These are phyloP conservation scores for Anagrus nilaparvatae DNA, from an alignment of 1,140 invertebrate species.

Conservation along the genomic window DNA sequence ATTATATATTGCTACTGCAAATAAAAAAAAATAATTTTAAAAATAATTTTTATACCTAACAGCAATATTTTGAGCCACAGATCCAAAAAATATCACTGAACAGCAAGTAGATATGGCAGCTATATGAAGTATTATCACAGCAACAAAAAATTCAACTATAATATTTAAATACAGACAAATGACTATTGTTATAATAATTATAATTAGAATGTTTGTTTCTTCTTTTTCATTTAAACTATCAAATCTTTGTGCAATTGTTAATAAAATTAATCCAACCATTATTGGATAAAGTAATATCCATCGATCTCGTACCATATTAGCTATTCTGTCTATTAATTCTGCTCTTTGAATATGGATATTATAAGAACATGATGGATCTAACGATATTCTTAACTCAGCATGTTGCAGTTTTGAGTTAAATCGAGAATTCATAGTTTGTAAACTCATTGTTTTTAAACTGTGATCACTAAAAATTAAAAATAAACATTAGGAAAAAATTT, in stretches of 20 bases:
- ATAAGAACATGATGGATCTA: constrained; percentile 51
- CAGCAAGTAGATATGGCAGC: constrained; percentile 38
- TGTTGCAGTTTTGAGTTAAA: constrained; percentile 27
- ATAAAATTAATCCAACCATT: constrained; percentile 29
- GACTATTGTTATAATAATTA: constrained; percentile 23
- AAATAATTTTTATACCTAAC: constrained; percentile 37
- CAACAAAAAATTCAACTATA: constrained; percentile 31
- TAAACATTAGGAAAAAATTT: constrained; percentile 14
- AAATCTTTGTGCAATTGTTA: constrained; percentile 29
- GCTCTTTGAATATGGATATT: constrained; percentile 31
- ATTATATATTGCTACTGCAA: constrained; percentile 5
- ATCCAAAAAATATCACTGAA: constrained; percentile 46
- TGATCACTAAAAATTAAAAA: constrained; percentile 34
- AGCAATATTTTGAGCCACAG: constrained; percentile 45
- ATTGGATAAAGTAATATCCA: constrained; percentile 33
- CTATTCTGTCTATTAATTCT: constrained; percentile 28
- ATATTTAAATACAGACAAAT: constrained; percentile 20
- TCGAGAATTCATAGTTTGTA: constrained; percentile 40
- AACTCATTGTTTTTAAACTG: constrained; percentile 36
- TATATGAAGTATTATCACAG: constrained; percentile 41
- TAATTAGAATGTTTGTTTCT: constrained; percentile 13
- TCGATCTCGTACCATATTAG: constrained; percentile 31
- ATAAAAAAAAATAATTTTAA: neutral
- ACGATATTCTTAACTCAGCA: constrained; percentile 41
- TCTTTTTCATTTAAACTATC: constrained; percentile 18